Evolutionary conservation across 1,140 invertebrate genomes (phyloP).

Genomic region (Temnothorax curvispinosus): DNA sequence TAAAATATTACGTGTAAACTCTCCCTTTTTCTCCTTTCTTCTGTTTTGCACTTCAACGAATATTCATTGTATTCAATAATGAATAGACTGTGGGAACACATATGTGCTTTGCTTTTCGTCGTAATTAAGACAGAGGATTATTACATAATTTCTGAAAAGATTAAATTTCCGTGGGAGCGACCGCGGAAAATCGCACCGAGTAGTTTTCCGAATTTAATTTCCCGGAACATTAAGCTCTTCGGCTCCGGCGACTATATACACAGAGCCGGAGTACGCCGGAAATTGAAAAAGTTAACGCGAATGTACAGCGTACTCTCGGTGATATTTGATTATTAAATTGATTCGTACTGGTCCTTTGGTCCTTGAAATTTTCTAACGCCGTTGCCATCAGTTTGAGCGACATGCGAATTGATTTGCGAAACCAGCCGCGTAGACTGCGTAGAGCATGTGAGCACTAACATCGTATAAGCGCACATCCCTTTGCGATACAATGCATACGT

Average conservation of each 20-base stretch:
- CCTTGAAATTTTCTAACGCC: not conserved
- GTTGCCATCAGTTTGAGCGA: not conserved
- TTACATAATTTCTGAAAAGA: conserved; percentile 29
- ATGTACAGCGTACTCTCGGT: not conserved
- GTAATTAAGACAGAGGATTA: not conserved
- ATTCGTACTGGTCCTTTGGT: not conserved
- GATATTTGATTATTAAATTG: conserved; percentile 16
- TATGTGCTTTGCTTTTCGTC: not conserved
- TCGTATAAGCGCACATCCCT: not conserved
- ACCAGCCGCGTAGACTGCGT: not conserved
- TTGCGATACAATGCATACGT: not conserved
- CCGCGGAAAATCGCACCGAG: not conserved
- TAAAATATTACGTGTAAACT: not conserved
- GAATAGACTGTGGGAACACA: not conserved
- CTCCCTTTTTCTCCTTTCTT: too few species aligned
- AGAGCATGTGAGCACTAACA: not conserved
- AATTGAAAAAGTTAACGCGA: conserved; percentile 35
- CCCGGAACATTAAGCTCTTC: conserved; percentile 29
- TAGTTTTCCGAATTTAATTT: conserved; percentile 43
- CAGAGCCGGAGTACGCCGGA: not conserved
- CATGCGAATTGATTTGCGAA: not conserved
- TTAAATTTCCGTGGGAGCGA: not conserved
- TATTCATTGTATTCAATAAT: not conserved
- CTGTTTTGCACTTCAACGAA: not conserved
- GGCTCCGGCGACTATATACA: not conserved